These are phyloP conservation scores for Stigmatopora nigra DNA, from an alignment of 2,113 vertebrate species.

Conservation along the genomic window DNA sequence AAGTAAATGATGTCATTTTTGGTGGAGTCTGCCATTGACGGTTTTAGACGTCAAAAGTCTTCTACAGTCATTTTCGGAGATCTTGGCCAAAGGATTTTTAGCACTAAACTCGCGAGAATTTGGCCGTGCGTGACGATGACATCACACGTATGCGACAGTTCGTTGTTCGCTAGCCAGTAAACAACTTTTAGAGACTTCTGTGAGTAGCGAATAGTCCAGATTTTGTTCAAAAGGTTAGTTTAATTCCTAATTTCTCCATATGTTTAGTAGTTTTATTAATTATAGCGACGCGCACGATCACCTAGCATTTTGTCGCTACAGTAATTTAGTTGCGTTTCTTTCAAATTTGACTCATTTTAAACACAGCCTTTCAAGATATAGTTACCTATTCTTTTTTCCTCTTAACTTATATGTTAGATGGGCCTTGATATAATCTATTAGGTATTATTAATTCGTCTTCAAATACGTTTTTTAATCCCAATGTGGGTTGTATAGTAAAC, in stretches of 20 bases:
- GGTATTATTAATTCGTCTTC: not conserved
- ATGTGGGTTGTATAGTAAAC: too few relatives aligned
- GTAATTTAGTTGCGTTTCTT: not conserved
- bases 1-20: too few relatives aligned
- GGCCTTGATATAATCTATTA: too few relatives aligned
- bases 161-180: not conserved
- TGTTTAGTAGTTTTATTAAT: not conserved
- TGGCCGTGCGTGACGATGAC: not conserved
- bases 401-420: too few relatives aligned
- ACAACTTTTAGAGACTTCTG: not conserved
- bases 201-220: not conserved
- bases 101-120: not conserved
- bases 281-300: not conserved
- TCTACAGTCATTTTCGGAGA: too few relatives aligned
- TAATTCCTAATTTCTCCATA: not conserved
- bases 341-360: not conserved
- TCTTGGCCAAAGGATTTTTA: too few relatives aligned
- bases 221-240: not conserved
- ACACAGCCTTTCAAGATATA: too few relatives aligned
- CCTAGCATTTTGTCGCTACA: not conserved
- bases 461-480: not conserved
- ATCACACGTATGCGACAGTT: not conserved
- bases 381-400: too few relatives aligned
- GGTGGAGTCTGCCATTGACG: too few relatives aligned
- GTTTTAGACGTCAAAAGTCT: too few relatives aligned